Evolutionary conservation across 2,797 vertebrate genomes (phyloP).

Genomic region (Gymnothorax reevesii): DNA sequence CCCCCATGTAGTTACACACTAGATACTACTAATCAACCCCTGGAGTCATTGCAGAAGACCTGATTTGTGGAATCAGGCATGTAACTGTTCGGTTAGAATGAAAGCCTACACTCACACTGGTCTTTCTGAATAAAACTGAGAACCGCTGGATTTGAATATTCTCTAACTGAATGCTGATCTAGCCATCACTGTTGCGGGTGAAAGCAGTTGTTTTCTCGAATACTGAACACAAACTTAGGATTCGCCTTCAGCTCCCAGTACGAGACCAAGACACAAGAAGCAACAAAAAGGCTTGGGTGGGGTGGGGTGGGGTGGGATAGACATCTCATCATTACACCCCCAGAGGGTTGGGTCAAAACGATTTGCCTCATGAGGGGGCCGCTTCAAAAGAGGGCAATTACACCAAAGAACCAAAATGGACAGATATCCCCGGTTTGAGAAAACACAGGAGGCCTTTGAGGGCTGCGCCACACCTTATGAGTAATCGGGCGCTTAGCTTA

Average conservation of each 20-base stretch:
- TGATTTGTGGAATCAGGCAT: too few species aligned
- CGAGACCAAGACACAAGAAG: slow-evolving; percentile 54
- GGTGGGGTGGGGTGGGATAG: slow-evolving; percentile 19
- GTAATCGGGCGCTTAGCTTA: slow-evolving; percentile 50
- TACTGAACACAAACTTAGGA: too few species aligned
- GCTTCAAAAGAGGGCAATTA: slow-evolving; percentile 74
- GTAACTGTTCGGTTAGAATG: too few species aligned
- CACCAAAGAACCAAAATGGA: slow-evolving; percentile 63
- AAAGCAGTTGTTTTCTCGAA: too few species aligned
- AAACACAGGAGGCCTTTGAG: slow-evolving; percentile 37
- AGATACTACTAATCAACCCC: too few species aligned
- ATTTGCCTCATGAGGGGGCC: slow-evolving; percentile 61
- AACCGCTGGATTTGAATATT: too few species aligned
- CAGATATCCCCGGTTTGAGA: slow-evolving; percentile 56
- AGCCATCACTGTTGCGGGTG: too few species aligned
- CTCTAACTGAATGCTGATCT: too few species aligned
- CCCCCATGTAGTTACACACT: too few species aligned
- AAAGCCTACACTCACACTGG: too few species aligned
- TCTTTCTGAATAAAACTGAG: too few species aligned
- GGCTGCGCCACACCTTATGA: slow-evolving; percentile 59
- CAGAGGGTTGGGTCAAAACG: slow-evolving; percentile 56
- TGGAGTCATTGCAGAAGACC: too few species aligned
- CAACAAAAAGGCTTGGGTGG: slow-evolving; percentile 38
- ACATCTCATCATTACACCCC: slow-evolving; percentile 62
- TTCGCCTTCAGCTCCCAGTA: slow-evolving; percentile 45